A percentile compares a stretch with the other conserved stretches of the same genome.
phyloP scores from a whole-genome alignment of 2,113 vertebrate species.

The Phylloscopus trochiloides region DNA sequence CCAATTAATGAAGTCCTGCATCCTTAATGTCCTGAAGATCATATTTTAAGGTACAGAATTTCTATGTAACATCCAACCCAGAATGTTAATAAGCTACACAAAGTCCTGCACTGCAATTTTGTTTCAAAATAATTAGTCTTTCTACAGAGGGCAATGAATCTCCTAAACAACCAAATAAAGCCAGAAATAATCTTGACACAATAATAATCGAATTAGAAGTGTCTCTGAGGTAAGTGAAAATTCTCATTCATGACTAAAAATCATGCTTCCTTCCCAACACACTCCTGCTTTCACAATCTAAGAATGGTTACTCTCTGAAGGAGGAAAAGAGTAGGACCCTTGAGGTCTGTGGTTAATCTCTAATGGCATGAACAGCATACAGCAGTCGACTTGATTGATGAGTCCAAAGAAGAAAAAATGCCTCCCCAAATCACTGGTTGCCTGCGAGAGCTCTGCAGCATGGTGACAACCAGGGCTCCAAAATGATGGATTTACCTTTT shows the following conservation, averaged over 20 bases:
- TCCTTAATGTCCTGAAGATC: neutral
- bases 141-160: neutral
- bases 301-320: neutral
- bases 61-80: neutral
- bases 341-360: constrained; percentile 45
- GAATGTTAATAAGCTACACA: neutral
- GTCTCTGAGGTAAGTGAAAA: neutral
- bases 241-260: neutral
- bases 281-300: neutral
- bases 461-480: constrained; percentile 32
- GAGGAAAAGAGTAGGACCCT: neutral
- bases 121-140: neutral
- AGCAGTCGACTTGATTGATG: constrained; percentile 62
- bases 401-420: constrained; percentile 26
- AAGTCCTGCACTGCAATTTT: neutral
- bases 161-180: neutral
- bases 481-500: constrained; percentile 66
- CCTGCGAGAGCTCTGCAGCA: neutral
- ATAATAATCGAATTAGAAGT: neutral
- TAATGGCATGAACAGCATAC: constrained; percentile 25
- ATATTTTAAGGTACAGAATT: neutral
- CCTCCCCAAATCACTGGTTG: constrained; percentile 11
- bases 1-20: neutral
- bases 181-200: neutral
- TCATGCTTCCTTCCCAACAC: neutral